Base-by-base conservation (phyloP, 2,797 vertebrate species). In the Crocidura indochinensis region DNA sequence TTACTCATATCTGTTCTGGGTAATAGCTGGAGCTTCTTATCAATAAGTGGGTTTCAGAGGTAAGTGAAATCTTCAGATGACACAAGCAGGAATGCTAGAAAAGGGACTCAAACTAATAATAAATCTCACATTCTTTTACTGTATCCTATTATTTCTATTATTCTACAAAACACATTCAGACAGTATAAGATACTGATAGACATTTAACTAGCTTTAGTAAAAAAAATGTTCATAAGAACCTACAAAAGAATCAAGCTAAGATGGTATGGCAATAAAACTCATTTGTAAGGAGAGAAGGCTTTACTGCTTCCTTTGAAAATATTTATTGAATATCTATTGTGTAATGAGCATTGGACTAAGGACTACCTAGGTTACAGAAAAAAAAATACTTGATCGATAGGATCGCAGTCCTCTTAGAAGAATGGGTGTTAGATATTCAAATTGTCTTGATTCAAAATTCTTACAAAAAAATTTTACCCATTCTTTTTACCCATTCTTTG, bases 391-490 rank as follows among this genome's bases (percentile, higher is more conserved):
- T 29, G 10, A 19, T 47, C 76, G 15, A 44, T 24, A 69, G 56
- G 31, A 20, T 38, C 31, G 24, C 73, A 15, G 44, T 3, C 51
- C 22, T 81, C 24, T 4, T 56, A 4, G 44, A 72, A 71, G 69
- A 2, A 19, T 31, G 8, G 8, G 8, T 31, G 44, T 3, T 73
- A 15, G 9, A 11, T 56, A 56, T 67, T 84, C 20, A 87, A 86
- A 79, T 62, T 80, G n/a, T 83, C 83, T 80, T 84, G 3, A 11
- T 12, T 74, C 46, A 86, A 82, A 90, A 73, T 51, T 76, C 6
- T 51, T 51, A 8, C 0, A 67, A 91, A 60, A 60, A n/a, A n/a
- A n/a, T n/a, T 67, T 31, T 76, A 72, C 8, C 73, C 14, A 17
- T 93, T 69, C 46, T 84, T 31, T 67, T 31, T 76, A 72, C 8